Conservation (phyloP, 1,140 invertebrate genomes). For the Hylaeus volcanicus region DNA sequence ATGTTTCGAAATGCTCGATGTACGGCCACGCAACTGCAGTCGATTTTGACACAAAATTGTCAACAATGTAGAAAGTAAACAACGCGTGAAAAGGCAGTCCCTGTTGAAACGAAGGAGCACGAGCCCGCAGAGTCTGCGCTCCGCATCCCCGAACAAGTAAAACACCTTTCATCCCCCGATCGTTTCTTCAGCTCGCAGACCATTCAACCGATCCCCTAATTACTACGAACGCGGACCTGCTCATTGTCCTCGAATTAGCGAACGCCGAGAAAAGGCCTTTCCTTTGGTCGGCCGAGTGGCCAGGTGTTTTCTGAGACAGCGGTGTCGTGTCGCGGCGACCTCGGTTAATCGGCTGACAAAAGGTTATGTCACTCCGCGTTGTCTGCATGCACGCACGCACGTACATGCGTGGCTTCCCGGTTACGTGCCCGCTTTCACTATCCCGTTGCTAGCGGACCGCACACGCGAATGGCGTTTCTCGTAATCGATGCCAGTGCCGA, state of each 20-base stretch:
- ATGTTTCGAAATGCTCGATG: too few relatives aligned
- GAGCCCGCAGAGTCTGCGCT: too few relatives aligned
- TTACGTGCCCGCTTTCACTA: conserved; percentile 8
- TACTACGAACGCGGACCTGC: background rate
- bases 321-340: background rate
- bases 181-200: too few relatives aligned
- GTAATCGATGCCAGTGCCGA: too few relatives aligned
- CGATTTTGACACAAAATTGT: too few relatives aligned
- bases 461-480: background rate
- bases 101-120: too few relatives aligned
- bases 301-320: conserved; percentile 13
- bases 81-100: too few relatives aligned
- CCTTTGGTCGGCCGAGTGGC: background rate
- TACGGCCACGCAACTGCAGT: too few relatives aligned
- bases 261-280: background rate
- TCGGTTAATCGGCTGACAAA: conserved; percentile 61
- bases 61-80: too few relatives aligned
- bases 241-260: background rate
- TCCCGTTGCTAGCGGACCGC: too few relatives aligned
- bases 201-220: background rate
- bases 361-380: conserved; percentile 49
- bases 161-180: too few relatives aligned
- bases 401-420: conserved; percentile 1
- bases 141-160: too few relatives aligned
- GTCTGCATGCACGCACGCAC: conserved; percentile 40